phyloP scores from a whole-genome alignment of 1,140 invertebrate genomes.

The Holotrichia oblita region DNA sequence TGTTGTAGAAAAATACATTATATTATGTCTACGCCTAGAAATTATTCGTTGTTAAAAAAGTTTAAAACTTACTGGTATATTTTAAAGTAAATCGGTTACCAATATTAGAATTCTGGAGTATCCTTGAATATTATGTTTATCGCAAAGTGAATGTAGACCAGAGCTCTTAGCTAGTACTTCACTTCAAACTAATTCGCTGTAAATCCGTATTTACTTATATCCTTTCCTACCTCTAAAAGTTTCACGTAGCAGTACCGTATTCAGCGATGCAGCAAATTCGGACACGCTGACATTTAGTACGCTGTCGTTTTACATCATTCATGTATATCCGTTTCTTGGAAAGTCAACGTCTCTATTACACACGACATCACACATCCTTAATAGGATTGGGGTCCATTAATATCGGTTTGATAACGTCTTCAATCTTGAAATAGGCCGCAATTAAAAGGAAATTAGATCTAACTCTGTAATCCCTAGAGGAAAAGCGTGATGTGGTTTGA shows the following conservation, averaged over 20 bases:
- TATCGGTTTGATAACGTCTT: background rate
- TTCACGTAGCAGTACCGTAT: too few relatives aligned
- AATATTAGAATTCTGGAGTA: too few relatives aligned
- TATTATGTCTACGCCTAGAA: too few relatives aligned
- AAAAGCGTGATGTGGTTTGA: constrained; percentile 3
- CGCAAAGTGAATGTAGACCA: too few relatives aligned
- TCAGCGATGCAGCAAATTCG: background rate
- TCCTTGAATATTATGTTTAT: too few relatives aligned
- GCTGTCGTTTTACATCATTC: background rate
- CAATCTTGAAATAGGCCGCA: background rate
- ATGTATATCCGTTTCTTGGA: background rate
- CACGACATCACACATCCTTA: constrained; percentile 10
- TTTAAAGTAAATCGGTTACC: too few relatives aligned
- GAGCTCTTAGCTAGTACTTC: too few relatives aligned
- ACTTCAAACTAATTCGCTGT: background rate
- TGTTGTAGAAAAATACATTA: too few relatives aligned
- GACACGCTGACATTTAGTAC: background rate
- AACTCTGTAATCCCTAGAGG: background rate
- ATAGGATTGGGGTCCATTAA: background rate
- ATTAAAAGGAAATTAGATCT: constrained; percentile 13
- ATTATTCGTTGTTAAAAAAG: too few relatives aligned
- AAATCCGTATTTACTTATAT: background rate
- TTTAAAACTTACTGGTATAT: too few relatives aligned
- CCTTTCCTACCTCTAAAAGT: too few relatives aligned
- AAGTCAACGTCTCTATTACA: constrained; percentile 12